Evolutionary conservation across 2,888 invertebrate species (phyloP).

Genomic region (Apodemia zela): DNA sequence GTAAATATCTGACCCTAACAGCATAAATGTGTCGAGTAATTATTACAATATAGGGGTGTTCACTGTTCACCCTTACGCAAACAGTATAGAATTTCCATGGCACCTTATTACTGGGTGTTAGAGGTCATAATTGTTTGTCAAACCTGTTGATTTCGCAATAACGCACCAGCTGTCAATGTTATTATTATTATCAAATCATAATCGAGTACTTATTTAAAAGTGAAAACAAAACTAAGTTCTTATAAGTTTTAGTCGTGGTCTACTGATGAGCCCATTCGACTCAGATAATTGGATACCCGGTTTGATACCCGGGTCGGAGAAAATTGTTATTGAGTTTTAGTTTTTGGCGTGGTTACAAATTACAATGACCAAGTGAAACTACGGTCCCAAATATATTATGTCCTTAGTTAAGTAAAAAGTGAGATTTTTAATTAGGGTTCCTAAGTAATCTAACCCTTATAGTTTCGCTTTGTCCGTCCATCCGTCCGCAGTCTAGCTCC

Average conservation of each 20-base stretch:
- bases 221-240: background rate
- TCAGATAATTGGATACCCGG: too few relatives aligned
- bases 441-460: too few relatives aligned
- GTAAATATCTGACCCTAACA: background rate
- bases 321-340: too few relatives aligned
- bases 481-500: too few relatives aligned
- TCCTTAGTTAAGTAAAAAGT: too few relatives aligned
- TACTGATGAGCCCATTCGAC: too few relatives aligned
- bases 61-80: conserved; percentile 7
- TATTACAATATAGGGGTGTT: conserved; percentile 14
- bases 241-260: background rate
- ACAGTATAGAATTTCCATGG: background rate
- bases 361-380: too few relatives aligned
- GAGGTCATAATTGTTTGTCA: background rate
- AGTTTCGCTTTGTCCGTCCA: too few relatives aligned
- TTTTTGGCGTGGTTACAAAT: too few relatives aligned
- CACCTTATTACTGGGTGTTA: background rate
- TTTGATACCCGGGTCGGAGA: too few relatives aligned
- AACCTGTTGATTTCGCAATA: background rate
- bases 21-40: conserved; percentile 6
- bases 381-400: too few relatives aligned
- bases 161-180: conserved; percentile 1
- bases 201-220: background rate
- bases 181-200: conserved; percentile 5
- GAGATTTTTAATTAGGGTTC: too few relatives aligned